Percentiles rank a stretch among this genome's conserved stretches.
Evolutionary conservation across 2,888 invertebrate species (phyloP).

Genomic region (Habroteleia sp.): DNA sequence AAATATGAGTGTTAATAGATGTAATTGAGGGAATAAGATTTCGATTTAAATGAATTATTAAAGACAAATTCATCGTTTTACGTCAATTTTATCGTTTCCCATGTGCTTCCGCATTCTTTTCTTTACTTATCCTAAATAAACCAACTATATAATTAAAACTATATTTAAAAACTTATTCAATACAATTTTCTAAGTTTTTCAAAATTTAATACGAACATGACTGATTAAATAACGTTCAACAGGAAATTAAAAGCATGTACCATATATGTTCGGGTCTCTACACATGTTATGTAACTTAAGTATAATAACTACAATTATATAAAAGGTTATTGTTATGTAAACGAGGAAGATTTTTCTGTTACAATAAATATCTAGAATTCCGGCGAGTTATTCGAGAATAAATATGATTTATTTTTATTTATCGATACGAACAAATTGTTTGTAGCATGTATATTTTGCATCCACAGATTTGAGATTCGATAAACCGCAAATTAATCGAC

Average conservation of each 20-base stretch:
- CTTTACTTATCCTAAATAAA: no score
- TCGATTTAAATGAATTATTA: no score
- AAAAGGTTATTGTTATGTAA: conserved; percentile 58
- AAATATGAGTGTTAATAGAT: no score
- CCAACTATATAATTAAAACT: no score
- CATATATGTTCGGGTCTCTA: conserved; percentile 25
- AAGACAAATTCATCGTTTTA: no score
- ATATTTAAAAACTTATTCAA: conserved; percentile 4
- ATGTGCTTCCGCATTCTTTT: no score
- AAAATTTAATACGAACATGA: conserved; percentile 13
- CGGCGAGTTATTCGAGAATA: neutral
- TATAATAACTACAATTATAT: conserved; percentile 49
- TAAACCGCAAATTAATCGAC: conserved; percentile 5
- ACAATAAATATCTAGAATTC: conserved; percentile 19
- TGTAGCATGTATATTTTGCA: no score
- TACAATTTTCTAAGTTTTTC: no score
- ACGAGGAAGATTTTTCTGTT: conserved; percentile 53
- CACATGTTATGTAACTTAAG: conserved; percentile 29
- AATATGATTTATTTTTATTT: neutral
- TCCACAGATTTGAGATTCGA: no score
- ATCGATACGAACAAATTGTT: no score
- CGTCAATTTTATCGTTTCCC: no score
- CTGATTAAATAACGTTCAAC: conserved; percentile 36
- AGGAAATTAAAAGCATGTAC: conserved; percentile 31
- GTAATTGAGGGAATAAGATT: no score